Percentiles rank a stretch among this genome's conserved stretches.
Conservation (phyloP, 2,888 invertebrate genomes). For the Lithophane ornitopus region DNA sequence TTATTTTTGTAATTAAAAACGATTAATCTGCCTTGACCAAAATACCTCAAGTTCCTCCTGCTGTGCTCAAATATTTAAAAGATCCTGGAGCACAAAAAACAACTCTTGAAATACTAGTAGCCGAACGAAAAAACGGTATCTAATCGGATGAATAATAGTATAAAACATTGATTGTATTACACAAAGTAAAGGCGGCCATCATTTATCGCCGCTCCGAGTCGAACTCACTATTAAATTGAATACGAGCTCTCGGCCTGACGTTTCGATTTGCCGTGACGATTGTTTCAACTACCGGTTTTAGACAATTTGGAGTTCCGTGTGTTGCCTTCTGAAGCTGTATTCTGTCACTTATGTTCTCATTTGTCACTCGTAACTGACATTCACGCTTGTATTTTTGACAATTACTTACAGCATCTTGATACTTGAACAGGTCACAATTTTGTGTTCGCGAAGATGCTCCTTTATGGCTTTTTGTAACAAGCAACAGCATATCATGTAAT, state of each 20-base stretch:
- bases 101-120: slow-evolving; percentile 63
- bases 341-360: slow-evolving; percentile 63
- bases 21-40: slow-evolving; percentile 24
- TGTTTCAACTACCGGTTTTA: slow-evolving; percentile 86
- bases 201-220: slow-evolving; percentile 72
- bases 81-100: slow-evolving; percentile 49
- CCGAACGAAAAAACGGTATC: slow-evolving; percentile 64
- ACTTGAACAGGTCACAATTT: slow-evolving; percentile 7
- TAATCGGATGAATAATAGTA: slow-evolving; percentile 72
- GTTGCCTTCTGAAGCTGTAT: slow-evolving; percentile 61
- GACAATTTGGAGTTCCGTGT: slow-evolving; percentile 79
- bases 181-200: slow-evolving; percentile 71
- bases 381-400: slow-evolving; percentile 42
- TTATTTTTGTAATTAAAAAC: slow-evolving; percentile 24
- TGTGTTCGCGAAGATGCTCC: slow-evolving; percentile 5
- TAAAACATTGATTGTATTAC: slow-evolving; percentile 72
- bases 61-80: slow-evolving; percentile 63
- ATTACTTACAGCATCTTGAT: slow-evolving; percentile 16
- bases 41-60: slow-evolving; percentile 42
- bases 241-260: slow-evolving; percentile 74
- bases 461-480: slow-evolving; percentile 1
- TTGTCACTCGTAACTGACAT: slow-evolving; percentile 56
- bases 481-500: slow-evolving; percentile 25
- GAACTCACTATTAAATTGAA: slow-evolving; percentile 77
- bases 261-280: slow-evolving; percentile 83